Evolutionary conservation across 2,888 invertebrate species (phyloP), one percentile per base, ranked within the genome.

Genomic region (Stegophylla sp.): DNA sequence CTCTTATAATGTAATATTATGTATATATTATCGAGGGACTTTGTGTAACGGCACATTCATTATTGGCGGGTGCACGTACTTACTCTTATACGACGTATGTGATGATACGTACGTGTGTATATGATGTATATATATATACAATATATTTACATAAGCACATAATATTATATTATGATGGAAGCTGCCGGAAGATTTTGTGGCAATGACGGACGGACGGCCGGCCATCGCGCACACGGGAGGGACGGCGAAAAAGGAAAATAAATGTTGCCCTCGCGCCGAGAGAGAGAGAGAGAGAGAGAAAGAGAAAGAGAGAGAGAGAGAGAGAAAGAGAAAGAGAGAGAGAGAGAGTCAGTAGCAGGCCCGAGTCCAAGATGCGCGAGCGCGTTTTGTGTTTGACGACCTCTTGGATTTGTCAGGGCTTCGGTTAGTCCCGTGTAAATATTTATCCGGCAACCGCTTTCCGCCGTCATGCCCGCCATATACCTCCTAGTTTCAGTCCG

Each of bases 351-450:
- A 61, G 79, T 79, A 61, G 79, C 77, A 20, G 56, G 41, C n/a
- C 51, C 71, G 61, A 63, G 71, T 79, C 67, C 71, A 71, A 79
- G 79, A 61, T 61, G 61, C 13, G 41, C 48, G 71, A 69, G 41
- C 48, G 71, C 79, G 69, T 79, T 79, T 79, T 79, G 51, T 71
- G 61, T 79, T 79, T 79, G 79, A 79, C 71, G 79, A 79, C 79
- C 79, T 79, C 69, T 79, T 71, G 79, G 79, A 79, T 79, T 79
- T 79, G 69, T 79, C 79, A 71, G 79, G 45, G 61, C 71, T 69
- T 34, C 71, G 48, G 45, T 34, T n/a, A n/a, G 48, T 67, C 71
- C 61, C 79, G 59, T 48, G 69, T 61, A 79, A 79, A 79, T 79
- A 79, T 79, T 79, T 67, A 69, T 67, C 17, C 34, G 34, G 34